Evolutionary conservation across 2,797 vertebrate species (phyloP).

Genomic region (Gymnoscopelus microlampas): DNA sequence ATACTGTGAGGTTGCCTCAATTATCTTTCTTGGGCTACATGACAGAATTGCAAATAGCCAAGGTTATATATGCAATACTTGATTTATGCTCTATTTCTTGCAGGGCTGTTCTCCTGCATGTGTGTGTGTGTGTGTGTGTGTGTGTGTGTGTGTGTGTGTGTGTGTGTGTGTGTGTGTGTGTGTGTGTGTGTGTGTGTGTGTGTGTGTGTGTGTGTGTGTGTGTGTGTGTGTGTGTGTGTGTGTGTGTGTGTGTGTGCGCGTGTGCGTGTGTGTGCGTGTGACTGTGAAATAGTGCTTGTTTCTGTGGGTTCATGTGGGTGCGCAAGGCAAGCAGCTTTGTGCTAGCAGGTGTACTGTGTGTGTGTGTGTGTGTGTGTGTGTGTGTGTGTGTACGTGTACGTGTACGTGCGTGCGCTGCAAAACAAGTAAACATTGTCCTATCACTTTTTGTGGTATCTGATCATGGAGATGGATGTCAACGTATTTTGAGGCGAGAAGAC

Average conservation of each 20-base stretch:
- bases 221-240: slow-evolving; percentile 5
- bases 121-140: slow-evolving; percentile 20
- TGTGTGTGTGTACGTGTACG: slow-evolving; percentile 20
- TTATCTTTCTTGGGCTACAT: slow-evolving; percentile 77
- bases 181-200: slow-evolving; percentile 8
- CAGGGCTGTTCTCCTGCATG: slow-evolving; percentile 6
- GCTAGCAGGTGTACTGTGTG: no score
- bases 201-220: slow-evolving; percentile 14
- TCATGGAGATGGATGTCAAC: slow-evolving; percentile 75
- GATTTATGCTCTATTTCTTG: slow-evolving; percentile 69
- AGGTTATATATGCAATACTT: slow-evolving; percentile 72
- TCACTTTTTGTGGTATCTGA: slow-evolving; percentile 58
- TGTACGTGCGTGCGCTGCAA: slow-evolving; percentile 36
- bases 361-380: slow-evolving; percentile 31
- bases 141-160: not conserved
- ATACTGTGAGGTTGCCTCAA: slow-evolving; percentile 79
- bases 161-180: slow-evolving; percentile 5
- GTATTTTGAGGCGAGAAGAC: slow-evolving; percentile 65
- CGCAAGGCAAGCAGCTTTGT: no score
- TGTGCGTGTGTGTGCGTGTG: not conserved
- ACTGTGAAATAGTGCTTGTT: not conserved
- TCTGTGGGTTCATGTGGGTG: slow-evolving; percentile 11
- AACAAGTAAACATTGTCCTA: slow-evolving; percentile 60
- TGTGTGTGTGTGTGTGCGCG: slow-evolving; percentile 16
- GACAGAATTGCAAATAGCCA: slow-evolving; percentile 79